phyloP scores from a whole-genome alignment of 2,797 vertebrate genomes.

The Potorous gilbertii region DNA sequence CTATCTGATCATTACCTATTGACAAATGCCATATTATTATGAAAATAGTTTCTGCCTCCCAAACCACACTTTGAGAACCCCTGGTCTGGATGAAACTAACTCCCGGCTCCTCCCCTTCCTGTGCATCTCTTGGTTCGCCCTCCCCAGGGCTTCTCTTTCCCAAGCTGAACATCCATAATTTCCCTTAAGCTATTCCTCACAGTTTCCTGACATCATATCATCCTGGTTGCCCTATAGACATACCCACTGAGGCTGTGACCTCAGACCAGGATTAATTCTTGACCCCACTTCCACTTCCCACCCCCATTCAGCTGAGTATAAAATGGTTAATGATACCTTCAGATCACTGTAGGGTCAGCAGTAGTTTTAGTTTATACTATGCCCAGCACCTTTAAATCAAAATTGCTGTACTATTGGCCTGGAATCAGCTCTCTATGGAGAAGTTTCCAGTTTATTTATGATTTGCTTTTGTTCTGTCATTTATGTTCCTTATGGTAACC shows the following conservation, averaged over 20 bases:
- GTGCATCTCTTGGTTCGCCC: neutral
- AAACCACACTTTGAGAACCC: too few species aligned
- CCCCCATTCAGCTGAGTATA: neutral
- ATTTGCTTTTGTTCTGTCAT: neutral
- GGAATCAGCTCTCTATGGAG: rapidly evolving
- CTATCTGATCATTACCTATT: too few species aligned
- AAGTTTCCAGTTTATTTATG: constrained; percentile 1
- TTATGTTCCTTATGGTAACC: neutral
- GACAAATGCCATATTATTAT: too few species aligned
- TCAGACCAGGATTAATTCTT: neutral
- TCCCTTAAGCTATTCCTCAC: too few species aligned
- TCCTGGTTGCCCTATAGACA: neutral
- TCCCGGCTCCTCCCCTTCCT: neutral
- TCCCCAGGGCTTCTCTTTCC: too few species aligned
- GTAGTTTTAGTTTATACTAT: neutral
- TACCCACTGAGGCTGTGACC: neutral
- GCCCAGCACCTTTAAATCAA: neutral
- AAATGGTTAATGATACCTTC: neutral
- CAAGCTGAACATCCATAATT: neutral
- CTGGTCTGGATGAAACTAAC: neutral
- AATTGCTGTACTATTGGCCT: neutral
- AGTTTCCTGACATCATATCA: too few species aligned
- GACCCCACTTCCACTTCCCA: neutral
- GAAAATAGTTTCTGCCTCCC: too few species aligned
- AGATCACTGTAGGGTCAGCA: neutral